Base-by-base conservation (phyloP, 2,797 vertebrate genomes). In the Petrocephalus sullivani region DNA sequence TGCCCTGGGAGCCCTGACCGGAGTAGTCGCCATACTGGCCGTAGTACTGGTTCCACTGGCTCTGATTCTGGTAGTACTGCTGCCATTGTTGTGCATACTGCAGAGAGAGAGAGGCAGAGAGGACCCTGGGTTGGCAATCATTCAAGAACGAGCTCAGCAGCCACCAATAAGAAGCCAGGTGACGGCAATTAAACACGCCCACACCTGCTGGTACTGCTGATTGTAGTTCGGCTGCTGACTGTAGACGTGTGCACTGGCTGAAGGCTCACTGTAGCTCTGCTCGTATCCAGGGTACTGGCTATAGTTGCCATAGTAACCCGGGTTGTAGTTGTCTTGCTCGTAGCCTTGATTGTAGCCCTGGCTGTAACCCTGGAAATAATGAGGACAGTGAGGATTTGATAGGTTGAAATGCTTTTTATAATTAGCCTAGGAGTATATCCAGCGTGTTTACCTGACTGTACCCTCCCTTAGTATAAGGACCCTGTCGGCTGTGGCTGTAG, bases 21-120 rank as follows among this genome's bases (percentile, higher is more conserved):
- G 94, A 89, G 91, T 93, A 96, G 93, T 96, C 94, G 64, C 96
- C 95, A 8, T 98, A 97, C 94, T 95, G 96, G 92, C 97, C 95
- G 91, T 98, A 98, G 94, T 98, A 98, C 21, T 97, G 97, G 84
- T 97, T 97, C 97, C 97, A 98, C 94, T 97, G 97, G 93, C 95
- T 96, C 96, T 97, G 97, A 94, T 96, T 97, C 94, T 98, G 97
- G 93, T 98, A 98, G 95, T 98, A 98, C 94, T 98, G 97, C 95
- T 95, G 97, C 98, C 97, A 98, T 92, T 97, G 97, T 94, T 97
- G 97, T 89, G 96, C 96, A 0, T 97, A 98, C 97, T 98, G 94
- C 0, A 21, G 71, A 33, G 61, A 71, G n/a, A 82, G 12, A 89
- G 61, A 8, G 9, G 5, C 89, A 2, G 87, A 60, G 87, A 7